Evolutionary conservation across 2,797 vertebrate species (phyloP).

Genomic region (Microchirus variegatus): DNA sequence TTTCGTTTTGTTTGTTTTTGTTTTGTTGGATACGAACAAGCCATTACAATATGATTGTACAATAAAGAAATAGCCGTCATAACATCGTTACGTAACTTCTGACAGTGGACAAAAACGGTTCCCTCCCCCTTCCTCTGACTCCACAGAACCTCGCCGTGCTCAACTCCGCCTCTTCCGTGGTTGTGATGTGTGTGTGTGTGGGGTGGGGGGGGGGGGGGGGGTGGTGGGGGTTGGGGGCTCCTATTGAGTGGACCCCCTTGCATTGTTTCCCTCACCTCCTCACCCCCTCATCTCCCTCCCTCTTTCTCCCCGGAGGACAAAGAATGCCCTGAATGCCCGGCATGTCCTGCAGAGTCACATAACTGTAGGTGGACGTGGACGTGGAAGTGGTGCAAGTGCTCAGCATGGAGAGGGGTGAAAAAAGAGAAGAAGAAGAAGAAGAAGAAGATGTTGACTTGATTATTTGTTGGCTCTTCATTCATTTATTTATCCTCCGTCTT

Average conservation of each 20-base stretch:
- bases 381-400: slow-evolving; percentile 34
- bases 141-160: slow-evolving; percentile 49
- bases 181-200: slow-evolving; percentile 33
- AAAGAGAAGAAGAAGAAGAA: too few species aligned
- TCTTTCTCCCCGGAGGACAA: slow-evolving; percentile 70
- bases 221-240: slow-evolving; percentile 18
- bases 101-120: too few species aligned
- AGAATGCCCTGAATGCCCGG: slow-evolving; percentile 76
- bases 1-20: too few species aligned
- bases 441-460: background rate
- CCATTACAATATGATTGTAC: too few species aligned
- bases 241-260: slow-evolving; percentile 74
- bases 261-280: slow-evolving; percentile 60
- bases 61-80: too few species aligned
- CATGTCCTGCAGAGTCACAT: slow-evolving; percentile 76
- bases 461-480: too few species aligned
- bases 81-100: too few species aligned
- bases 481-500: too few species aligned
- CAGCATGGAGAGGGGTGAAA: slow-evolving; percentile 31
- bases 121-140: slow-evolving; percentile 36
- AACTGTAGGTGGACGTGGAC: slow-evolving; percentile 70
- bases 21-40: too few species aligned
- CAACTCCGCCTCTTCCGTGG: slow-evolving; percentile 65
- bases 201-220: slow-evolving; percentile 9
- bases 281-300: slow-evolving; percentile 47